Evolutionary conservation across 2,888 invertebrate species (phyloP).

Genomic region (Hirtodrosophila duncani): DNA sequence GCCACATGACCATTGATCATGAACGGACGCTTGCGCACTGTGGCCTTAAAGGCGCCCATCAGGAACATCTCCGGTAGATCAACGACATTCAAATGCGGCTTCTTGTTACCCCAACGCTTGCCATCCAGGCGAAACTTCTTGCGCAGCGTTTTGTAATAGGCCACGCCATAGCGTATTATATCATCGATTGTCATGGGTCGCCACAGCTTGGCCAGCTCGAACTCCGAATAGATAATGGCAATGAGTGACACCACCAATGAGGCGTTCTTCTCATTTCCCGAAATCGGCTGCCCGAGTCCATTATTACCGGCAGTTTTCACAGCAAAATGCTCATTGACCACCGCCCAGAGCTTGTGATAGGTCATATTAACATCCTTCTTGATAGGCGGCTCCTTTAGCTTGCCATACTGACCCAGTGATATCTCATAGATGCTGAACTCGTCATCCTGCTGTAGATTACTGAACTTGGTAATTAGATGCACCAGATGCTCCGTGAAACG

Average conservation of each 20-base stretch:
- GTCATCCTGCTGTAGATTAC: conserved; percentile 42
- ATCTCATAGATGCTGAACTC: conserved; percentile 74
- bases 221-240: conserved; percentile 83
- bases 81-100: conserved; percentile 63
- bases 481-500: conserved; percentile 71
- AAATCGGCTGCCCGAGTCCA: conserved; percentile 67
- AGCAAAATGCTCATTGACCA: conserved; percentile 72
- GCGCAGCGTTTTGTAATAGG: conserved; percentile 62
- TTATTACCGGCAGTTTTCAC: conserved; percentile 72
- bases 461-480: conserved; percentile 71
- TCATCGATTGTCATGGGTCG: conserved; percentile 81
- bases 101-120: conserved; percentile 63
- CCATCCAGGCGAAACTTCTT: conserved; percentile 62
- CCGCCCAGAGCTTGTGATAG: conserved; percentile 64
- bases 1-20: conserved; percentile 68
- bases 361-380: conserved; percentile 17
- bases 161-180: conserved; percentile 67
- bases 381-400: conserved; percentile 45
- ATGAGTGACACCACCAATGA: conserved; percentile 81
- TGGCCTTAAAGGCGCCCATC: conserved; percentile 75
- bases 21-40: conserved; percentile 68
- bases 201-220: conserved; percentile 84
- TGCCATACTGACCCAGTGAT: conserved; percentile 64
- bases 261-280: conserved; percentile 78
- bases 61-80: conserved; percentile 78